A percentile compares a stretch with the other conserved stretches of the same genome.
Evolutionary conservation across 2,113 vertebrate genomes (phyloP).

Genomic region (Nycticryphes semicollaris): DNA sequence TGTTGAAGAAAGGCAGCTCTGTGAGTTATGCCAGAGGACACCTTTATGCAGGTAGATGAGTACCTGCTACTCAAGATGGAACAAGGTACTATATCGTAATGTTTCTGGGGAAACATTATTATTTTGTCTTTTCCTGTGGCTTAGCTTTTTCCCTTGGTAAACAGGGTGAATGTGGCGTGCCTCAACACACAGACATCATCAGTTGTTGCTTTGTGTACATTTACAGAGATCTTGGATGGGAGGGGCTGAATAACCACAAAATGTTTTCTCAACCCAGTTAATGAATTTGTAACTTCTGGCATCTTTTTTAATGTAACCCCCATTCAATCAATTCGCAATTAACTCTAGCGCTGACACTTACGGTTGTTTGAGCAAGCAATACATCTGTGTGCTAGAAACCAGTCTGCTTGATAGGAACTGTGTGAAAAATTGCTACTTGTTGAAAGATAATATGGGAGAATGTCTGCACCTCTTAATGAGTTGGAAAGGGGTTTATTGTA

Average conservation of each 20-base stretch:
- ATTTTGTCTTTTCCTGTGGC: background rate
- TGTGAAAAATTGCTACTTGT: background rate
- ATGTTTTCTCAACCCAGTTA: background rate
- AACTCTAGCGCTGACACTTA: background rate
- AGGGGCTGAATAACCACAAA: background rate
- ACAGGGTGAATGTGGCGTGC: fast-evolving
- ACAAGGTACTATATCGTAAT: background rate
- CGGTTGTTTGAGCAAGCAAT: background rate
- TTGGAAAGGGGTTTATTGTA: background rate
- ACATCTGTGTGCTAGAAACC: background rate
- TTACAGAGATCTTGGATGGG: background rate
- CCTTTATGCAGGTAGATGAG: background rate
- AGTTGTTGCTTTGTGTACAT: background rate
- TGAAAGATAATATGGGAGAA: background rate
- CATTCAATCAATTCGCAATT: slow-evolving; percentile 39
- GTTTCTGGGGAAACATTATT: background rate
- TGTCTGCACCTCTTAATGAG: background rate
- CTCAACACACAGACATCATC: background rate
- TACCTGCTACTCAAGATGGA: background rate
- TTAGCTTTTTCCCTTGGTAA: background rate
- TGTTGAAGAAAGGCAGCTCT: background rate
- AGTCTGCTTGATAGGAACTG: background rate
- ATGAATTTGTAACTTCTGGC: slow-evolving; percentile 7
- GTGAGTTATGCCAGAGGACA: background rate
- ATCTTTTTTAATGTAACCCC: background rate